Evolutionary conservation across 2,797 vertebrate genomes (phyloP).

Genomic region (Halcyon badia): DNA sequence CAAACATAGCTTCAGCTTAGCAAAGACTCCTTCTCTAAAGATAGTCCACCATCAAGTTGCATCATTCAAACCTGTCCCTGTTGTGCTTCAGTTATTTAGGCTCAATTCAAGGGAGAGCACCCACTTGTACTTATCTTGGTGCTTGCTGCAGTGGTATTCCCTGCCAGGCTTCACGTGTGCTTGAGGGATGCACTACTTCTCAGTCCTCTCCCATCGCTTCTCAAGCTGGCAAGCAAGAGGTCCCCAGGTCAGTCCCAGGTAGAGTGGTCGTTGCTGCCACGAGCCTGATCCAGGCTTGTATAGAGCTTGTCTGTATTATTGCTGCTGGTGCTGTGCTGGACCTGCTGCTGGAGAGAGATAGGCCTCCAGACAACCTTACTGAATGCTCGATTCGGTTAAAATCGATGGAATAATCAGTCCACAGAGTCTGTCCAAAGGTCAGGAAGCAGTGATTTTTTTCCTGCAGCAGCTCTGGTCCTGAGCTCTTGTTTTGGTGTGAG

Average conservation of each 20-base stretch:
- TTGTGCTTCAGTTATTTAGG: background rate
- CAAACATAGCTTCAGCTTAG: background rate
- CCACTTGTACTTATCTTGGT: background rate
- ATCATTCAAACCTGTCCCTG: background rate
- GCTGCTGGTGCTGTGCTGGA: background rate
- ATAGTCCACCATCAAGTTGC: background rate
- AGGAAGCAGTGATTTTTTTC: constrained; percentile 46
- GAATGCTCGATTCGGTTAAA: background rate
- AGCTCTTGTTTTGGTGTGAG: background rate
- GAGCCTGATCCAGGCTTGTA: background rate
- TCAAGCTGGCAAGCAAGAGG: background rate
- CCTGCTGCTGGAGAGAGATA: background rate
- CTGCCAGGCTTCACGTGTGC: accelerated
- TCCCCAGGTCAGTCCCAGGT: accelerated
- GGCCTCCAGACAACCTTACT: background rate
- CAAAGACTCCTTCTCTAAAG: background rate
- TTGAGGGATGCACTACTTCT: background rate
- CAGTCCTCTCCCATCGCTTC: accelerated
- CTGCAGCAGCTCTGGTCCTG: constrained; percentile 1
- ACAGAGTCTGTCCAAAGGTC: constrained; percentile 45
- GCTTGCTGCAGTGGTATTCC: background rate
- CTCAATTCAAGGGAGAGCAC: background rate
- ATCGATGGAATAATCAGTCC: constrained; percentile 49
- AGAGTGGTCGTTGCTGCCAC: background rate
- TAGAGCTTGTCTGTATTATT: background rate